Evolutionary conservation across 2,888 invertebrate species (phyloP).

Genomic region (Xylocampa areola): DNA sequence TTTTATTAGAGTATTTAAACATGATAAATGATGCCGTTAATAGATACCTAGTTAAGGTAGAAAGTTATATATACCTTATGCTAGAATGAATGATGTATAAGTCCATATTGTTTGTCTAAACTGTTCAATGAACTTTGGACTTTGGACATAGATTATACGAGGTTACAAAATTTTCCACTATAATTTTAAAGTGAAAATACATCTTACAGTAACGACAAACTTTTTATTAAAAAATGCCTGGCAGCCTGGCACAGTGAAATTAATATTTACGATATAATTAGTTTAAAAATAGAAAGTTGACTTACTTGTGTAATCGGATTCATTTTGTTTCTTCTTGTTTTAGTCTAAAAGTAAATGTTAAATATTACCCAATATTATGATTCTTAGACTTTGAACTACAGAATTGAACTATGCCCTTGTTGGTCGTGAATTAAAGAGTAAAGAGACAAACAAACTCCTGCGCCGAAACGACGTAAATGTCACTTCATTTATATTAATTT

Average conservation of each 20-base stretch:
- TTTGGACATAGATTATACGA: constrained; percentile 27
- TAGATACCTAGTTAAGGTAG: too few species aligned
- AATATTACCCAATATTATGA: constrained; percentile 2
- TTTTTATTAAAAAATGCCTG: background rate
- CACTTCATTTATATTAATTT: constrained; percentile 39
- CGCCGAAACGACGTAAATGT: constrained; percentile 41
- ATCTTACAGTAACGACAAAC: background rate
- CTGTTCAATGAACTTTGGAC: constrained; percentile 65
- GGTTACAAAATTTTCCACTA: constrained; percentile 7
- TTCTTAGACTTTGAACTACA: constrained; percentile 46
- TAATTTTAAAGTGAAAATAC: background rate
- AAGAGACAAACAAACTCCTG: constrained; percentile 54
- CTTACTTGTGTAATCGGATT: constrained; percentile 78
- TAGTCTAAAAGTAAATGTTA: constrained; percentile 7
- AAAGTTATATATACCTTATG: too few species aligned
- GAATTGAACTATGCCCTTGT: constrained; percentile 45
- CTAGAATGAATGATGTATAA: background rate
- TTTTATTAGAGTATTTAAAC: too few species aligned
- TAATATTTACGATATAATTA: background rate
- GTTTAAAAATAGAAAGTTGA: constrained; percentile 26
- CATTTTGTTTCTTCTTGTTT: constrained; percentile 59
- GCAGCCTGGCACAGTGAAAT: background rate
- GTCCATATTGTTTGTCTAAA: constrained; percentile 9
- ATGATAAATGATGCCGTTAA: too few species aligned
- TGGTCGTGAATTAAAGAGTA: constrained; percentile 20